phyloP scores from a whole-genome alignment of 2,888 invertebrate species.

The Cryptocephalus moraei region DNA sequence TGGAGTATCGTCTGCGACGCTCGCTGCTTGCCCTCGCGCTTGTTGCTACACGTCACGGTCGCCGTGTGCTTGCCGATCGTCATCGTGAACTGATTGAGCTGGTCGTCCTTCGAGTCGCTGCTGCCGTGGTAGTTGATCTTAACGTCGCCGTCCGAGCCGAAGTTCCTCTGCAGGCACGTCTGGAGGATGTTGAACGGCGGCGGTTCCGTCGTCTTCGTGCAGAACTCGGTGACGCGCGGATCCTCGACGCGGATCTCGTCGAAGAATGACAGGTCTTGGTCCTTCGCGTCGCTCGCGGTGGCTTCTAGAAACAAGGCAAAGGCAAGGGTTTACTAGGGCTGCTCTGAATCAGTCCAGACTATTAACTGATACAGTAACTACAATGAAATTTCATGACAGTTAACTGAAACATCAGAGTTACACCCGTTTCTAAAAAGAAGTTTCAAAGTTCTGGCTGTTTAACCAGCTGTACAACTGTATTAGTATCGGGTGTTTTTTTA shows the following conservation, averaged over 20 bases:
- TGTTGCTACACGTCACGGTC: slow-evolving; percentile 86
- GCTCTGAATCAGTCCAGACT: too few species aligned
- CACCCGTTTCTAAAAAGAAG: too few species aligned
- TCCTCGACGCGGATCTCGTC: slow-evolving; percentile 91
- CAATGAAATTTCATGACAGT: too few species aligned
- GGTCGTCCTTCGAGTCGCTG: slow-evolving; percentile 61
- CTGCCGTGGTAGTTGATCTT: slow-evolving; percentile 74
- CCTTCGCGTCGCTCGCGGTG: slow-evolving; percentile 37
- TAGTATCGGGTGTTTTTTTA: too few species aligned
- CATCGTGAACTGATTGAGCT: slow-evolving; percentile 87
- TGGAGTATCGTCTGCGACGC: slow-evolving; percentile 92
- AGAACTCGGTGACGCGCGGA: slow-evolving; percentile 88
- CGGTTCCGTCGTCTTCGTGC: slow-evolving; percentile 92
- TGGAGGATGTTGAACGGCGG: slow-evolving; percentile 88
- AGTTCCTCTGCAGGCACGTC: slow-evolving; percentile 87
- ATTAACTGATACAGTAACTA: too few species aligned
- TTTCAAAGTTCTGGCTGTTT: too few species aligned
- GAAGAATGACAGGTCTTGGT: slow-evolving; percentile 61
- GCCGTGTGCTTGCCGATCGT: slow-evolving; percentile 86
- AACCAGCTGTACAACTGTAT: too few species aligned
- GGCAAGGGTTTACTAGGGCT: too few species aligned
- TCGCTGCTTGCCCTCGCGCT: slow-evolving; percentile 90
- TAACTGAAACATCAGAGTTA: too few species aligned
- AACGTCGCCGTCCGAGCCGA: slow-evolving; percentile 83
- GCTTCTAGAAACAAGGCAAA: slow-evolving; percentile 18